Conservation (phyloP, 1,140 invertebrate species). For the Tetramorium alpestre region DNA sequence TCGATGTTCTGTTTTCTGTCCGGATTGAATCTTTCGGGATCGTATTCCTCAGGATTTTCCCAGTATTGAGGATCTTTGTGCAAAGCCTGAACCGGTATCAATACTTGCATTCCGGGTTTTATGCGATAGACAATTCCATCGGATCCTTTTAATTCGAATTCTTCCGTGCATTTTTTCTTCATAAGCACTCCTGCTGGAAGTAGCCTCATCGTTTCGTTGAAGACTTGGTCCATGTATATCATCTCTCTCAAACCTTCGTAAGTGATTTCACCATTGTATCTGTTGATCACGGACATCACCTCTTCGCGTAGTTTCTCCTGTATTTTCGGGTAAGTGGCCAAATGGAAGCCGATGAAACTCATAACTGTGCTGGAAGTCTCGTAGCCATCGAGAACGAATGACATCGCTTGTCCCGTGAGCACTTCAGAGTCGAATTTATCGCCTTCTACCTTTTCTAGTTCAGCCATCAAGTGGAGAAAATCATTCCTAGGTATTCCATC, state of each 20-base stretch:
- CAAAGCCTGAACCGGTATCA: no score
- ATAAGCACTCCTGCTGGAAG: no score
- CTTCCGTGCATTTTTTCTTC: no score
- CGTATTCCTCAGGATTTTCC: no score
- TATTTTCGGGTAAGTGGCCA: conserved; percentile 88
- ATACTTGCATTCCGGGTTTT: no score
- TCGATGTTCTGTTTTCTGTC: no score
- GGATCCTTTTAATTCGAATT: no score
- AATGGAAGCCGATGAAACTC: conserved; percentile 86
- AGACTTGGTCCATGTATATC: conserved; percentile 88
- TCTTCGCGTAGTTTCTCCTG: conserved; percentile 88
- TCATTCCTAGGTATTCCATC: conserved; percentile 59
- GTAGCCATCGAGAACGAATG: conserved; percentile 88
- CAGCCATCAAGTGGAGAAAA: conserved; percentile 73
- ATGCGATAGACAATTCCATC: no score
- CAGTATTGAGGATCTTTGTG: no score
- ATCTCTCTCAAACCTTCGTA: conserved; percentile 88
- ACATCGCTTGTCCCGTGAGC: conserved; percentile 84
- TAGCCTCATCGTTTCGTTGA: conserved; percentile 80
- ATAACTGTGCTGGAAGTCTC: conserved; percentile 83
- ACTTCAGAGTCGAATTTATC: conserved; percentile 68
- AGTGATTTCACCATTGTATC: conserved; percentile 85
- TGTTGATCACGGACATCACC: conserved; percentile 85
- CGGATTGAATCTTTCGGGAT: no score
- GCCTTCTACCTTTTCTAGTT: conserved; percentile 70